Conservation (phyloP, 2,888 invertebrate genomes). For the Calameuta pallipes region DNA sequence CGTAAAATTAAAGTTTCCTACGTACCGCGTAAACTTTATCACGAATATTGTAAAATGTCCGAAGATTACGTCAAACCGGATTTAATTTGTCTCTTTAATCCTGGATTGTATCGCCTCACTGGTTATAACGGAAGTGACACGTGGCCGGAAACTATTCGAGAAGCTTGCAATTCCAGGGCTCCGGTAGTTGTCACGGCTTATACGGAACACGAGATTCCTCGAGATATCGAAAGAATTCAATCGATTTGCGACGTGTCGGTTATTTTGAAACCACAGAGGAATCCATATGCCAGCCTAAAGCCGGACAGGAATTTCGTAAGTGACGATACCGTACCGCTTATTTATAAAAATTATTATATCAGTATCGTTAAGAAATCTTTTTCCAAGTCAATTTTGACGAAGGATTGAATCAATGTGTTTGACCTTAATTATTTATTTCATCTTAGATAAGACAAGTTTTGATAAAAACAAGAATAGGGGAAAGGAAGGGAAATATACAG, state of each 20-base stretch:
- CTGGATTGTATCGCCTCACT: slow-evolving; percentile 76
- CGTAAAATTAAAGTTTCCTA: slow-evolving; percentile 48
- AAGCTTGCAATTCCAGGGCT: slow-evolving; percentile 69
- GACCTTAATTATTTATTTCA: too few relatives aligned
- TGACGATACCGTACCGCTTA: slow-evolving; percentile 76
- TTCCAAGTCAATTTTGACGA: not conserved
- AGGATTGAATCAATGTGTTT: too few relatives aligned
- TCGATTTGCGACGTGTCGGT: slow-evolving; percentile 68
- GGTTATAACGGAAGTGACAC: slow-evolving; percentile 74
- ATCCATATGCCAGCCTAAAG: slow-evolving; percentile 76
- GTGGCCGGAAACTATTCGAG: slow-evolving; percentile 75
- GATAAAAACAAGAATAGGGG: too few relatives aligned
- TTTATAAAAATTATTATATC: slow-evolving; percentile 79
- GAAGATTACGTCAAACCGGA: slow-evolving; percentile 46
- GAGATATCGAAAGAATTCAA: slow-evolving; percentile 72
- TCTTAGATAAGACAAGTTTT: too few relatives aligned
- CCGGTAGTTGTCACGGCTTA: slow-evolving; percentile 77
- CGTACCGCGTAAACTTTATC: slow-evolving; percentile 58
- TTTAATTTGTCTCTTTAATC: slow-evolving; percentile 77
- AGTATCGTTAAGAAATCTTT: slow-evolving; percentile 65
- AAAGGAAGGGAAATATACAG: too few relatives aligned
- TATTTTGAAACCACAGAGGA: slow-evolving; percentile 70
- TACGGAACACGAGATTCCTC: slow-evolving; percentile 74
- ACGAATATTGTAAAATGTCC: slow-evolving; percentile 47
- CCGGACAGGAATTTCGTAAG: slow-evolving; percentile 82